These are phyloP conservation scores for Nebria ingens DNA, from an alignment of 1,140 invertebrate genomes.

Conservation along the genomic window DNA sequence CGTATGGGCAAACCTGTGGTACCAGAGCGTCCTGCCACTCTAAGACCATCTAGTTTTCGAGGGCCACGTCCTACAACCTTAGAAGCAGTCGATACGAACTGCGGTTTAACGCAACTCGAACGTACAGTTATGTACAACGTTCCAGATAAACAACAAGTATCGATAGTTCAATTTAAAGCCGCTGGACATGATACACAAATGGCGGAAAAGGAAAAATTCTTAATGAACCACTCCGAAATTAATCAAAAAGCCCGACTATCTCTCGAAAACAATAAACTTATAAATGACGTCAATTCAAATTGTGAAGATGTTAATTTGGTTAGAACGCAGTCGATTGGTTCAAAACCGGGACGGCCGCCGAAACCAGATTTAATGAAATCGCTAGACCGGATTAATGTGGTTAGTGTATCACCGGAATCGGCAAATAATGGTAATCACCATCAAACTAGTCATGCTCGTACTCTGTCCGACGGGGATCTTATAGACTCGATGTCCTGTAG, in stretches of 20 bases:
- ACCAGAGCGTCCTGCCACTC: constrained; percentile 56
- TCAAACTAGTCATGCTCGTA: constrained; percentile 27
- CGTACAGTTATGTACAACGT: constrained; percentile 20
- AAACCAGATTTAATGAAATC: constrained; percentile 19
- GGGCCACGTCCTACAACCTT: constrained; percentile 1
- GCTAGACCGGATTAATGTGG: constrained; percentile 6
- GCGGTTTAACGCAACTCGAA: neutral
- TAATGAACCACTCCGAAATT: constrained; percentile 22
- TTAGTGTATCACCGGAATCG: constrained; percentile 3
- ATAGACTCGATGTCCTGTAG: constrained; percentile 19
- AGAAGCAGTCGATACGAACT: neutral
- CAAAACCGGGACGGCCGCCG: constrained; percentile 15
- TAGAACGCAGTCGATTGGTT: constrained; percentile 12
- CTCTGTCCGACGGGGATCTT: constrained; percentile 30
- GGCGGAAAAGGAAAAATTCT: constrained; percentile 30
- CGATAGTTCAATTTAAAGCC: constrained; percentile 27
- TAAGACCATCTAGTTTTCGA: constrained; percentile 48
- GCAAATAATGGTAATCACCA: neutral
- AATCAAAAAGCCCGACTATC: constrained; percentile 6
- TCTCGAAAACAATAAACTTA: constrained; percentile 18
- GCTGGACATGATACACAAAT: constrained; percentile 31
- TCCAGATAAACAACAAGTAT: constrained; percentile 30
- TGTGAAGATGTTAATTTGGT: constrained; percentile 11
- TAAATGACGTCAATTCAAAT: constrained; percentile 23
- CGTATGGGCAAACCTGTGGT: constrained; percentile 50